A percentile compares a stretch with the other conserved stretches of the same genome.
These are phyloP conservation scores for Bubalus kerabau DNA, from an alignment of 2,113 vertebrate species.

Conservation along the genomic window DNA sequence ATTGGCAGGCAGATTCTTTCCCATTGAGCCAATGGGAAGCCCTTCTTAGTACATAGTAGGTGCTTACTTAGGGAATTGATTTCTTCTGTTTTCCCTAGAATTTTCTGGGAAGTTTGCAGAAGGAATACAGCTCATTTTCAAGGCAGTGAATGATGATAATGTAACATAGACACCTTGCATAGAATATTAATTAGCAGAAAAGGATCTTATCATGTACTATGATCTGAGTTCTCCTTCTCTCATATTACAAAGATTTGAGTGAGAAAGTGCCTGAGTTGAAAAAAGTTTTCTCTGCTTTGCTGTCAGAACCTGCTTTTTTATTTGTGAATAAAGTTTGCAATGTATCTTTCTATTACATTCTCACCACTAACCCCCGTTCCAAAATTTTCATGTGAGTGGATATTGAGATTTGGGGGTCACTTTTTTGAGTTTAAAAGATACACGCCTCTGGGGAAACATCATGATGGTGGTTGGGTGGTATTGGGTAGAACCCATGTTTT, in stretches of 20 bases:
- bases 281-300: background rate
- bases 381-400: background rate
- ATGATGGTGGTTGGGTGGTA: background rate
- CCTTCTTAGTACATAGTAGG: background rate
- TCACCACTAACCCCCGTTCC: background rate
- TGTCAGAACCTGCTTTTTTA: background rate
- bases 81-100: background rate
- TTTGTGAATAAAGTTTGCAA: background rate
- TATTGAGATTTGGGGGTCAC: background rate
- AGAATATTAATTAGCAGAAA: constrained; percentile 7
- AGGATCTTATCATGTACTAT: background rate
- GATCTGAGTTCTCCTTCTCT: constrained; percentile 28
- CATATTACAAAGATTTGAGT: background rate
- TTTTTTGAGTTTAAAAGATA: background rate
- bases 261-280: background rate
- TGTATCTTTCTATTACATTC: background rate
- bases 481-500: background rate
- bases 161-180: background rate
- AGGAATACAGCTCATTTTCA: background rate
- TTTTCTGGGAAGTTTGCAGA: background rate
- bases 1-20: background rate
- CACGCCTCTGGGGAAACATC: background rate
- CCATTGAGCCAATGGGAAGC: background rate
- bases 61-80: background rate
- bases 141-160: background rate